A percentile compares a stretch with the other conserved stretches of the same genome.
phyloP scores from a whole-genome alignment of 1,140 invertebrate species.

The Latrodectus geometricus region DNA sequence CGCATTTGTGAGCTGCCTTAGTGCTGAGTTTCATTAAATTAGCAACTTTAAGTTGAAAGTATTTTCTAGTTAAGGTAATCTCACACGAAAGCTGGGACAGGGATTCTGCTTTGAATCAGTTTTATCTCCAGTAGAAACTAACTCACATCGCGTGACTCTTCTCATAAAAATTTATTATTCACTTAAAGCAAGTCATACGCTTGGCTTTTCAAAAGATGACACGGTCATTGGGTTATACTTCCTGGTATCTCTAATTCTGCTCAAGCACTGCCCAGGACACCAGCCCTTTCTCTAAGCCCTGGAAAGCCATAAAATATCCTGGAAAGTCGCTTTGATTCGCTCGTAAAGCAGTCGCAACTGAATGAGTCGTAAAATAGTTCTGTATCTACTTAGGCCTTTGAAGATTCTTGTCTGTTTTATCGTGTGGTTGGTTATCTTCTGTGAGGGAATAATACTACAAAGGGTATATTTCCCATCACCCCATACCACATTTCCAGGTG shows the following conservation, averaged over 20 bases:
- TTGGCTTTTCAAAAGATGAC: constrained; percentile 27
- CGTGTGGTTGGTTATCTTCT: constrained; percentile 51
- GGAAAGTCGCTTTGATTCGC: constrained; percentile 48
- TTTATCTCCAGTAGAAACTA: no score
- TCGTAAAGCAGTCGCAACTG: constrained; percentile 51
- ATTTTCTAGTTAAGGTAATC: no score
- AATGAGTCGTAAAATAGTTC: constrained; percentile 55
- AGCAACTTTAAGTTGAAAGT: no score
- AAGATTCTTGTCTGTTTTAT: constrained; percentile 6
- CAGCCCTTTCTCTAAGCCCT: constrained; percentile 2
- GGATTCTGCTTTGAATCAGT: no score
- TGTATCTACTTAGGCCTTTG: constrained; percentile 26
- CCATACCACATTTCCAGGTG: neutral
- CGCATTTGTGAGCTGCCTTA: no score
- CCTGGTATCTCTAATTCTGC: constrained; percentile 31
- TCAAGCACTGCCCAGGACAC: neutral
- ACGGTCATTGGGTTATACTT: constrained; percentile 31
- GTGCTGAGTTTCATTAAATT: no score
- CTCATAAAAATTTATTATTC: constrained; percentile 43
- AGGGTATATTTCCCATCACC: constrained; percentile 14
- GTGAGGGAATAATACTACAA: constrained; percentile 8
- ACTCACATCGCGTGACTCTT: neutral
- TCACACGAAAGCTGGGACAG: no score
- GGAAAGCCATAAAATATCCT: constrained; percentile 39
- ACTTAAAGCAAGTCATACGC: neutral